These are phyloP conservation scores for Achlya flavicornis DNA, from an alignment of 2,888 invertebrate genomes.

Conservation along the genomic window DNA sequence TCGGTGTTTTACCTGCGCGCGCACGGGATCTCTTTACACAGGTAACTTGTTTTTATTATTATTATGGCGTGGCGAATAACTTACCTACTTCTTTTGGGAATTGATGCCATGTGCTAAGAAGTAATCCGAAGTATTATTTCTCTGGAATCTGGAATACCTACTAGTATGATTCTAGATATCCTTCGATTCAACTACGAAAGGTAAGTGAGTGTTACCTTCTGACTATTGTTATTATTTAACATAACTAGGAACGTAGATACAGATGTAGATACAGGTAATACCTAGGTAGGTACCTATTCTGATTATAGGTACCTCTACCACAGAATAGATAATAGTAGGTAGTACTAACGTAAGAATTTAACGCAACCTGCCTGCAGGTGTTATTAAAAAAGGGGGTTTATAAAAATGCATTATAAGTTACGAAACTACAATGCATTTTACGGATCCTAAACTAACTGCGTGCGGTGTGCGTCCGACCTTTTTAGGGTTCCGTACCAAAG, in stretches of 20 bases:
- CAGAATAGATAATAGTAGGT: too few species aligned
- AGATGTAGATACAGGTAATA: not conserved
- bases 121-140: too few species aligned
- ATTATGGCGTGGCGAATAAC: not conserved
- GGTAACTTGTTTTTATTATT: slow-evolving; percentile 54
- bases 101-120: too few species aligned
- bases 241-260: too few species aligned
- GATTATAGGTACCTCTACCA: too few species aligned
- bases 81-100: too few species aligned
- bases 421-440: not conserved
- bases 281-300: not conserved
- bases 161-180: not conserved
- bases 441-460: too few species aligned
- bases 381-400: not conserved
- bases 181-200: not conserved
- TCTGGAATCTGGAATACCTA: not conserved
- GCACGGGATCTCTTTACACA: slow-evolving; percentile 74
- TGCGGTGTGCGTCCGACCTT: slow-evolving; percentile 23
- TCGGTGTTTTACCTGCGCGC: slow-evolving; percentile 80
- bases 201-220: not conserved
- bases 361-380: not conserved
- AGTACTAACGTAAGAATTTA: not conserved
- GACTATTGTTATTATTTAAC: not conserved
- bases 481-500: slow-evolving; percentile 31
- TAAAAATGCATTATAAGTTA: not conserved